A percentile compares a stretch with the other conserved stretches of the same genome.
phyloP scores from a whole-genome alignment of 2,888 invertebrate species.

The Drosophila subquinaria region DNA sequence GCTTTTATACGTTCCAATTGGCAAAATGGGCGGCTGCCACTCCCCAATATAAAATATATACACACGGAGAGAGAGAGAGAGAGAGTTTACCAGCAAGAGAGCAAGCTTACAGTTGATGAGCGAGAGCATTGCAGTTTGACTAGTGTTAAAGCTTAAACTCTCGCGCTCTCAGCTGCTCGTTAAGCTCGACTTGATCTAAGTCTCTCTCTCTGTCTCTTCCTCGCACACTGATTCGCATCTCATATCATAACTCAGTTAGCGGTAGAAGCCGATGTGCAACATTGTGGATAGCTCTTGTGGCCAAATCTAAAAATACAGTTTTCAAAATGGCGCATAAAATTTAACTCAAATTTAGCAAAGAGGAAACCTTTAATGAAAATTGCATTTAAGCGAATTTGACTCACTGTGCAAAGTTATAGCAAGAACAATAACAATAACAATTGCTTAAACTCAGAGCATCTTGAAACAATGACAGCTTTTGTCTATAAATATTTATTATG shows the following conservation, averaged over 20 bases:
- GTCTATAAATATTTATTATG: slow-evolving; percentile 74
- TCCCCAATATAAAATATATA: slow-evolving; percentile 49
- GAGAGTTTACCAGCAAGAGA: slow-evolving; percentile 4
- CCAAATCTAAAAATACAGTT: slow-evolving; percentile 16
- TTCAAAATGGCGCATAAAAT: slow-evolving; percentile 40
- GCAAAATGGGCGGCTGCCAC: slow-evolving; percentile 71
- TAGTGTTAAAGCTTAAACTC: slow-evolving; percentile 38
- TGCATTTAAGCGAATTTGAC: not conserved
- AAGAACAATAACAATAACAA: slow-evolving; percentile 25
- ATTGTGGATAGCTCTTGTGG: slow-evolving; percentile 34
- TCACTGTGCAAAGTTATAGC: slow-evolving; percentile 41
- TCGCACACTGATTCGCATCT: slow-evolving; percentile 49
- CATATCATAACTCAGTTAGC: slow-evolving; percentile 47
- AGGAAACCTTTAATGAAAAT: slow-evolving; percentile 12
- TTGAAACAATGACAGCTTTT: slow-evolving; percentile 59
- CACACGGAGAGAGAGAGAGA: slow-evolving; percentile 24
- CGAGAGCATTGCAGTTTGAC: slow-evolving; percentile 12
- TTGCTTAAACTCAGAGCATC: slow-evolving; percentile 57
- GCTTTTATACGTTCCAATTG: slow-evolving; percentile 78
- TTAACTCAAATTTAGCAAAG: not conserved
- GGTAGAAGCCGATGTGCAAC: slow-evolving; percentile 46
- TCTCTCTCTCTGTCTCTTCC: slow-evolving; percentile 23
- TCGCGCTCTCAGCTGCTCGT: slow-evolving; percentile 11
- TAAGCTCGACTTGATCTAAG: slow-evolving; percentile 4
- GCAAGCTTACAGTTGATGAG: slow-evolving; percentile 6